These are phyloP conservation scores for Hippolais icterina DNA, from an alignment of 2,113 vertebrate genomes.

Conservation along the genomic window DNA sequence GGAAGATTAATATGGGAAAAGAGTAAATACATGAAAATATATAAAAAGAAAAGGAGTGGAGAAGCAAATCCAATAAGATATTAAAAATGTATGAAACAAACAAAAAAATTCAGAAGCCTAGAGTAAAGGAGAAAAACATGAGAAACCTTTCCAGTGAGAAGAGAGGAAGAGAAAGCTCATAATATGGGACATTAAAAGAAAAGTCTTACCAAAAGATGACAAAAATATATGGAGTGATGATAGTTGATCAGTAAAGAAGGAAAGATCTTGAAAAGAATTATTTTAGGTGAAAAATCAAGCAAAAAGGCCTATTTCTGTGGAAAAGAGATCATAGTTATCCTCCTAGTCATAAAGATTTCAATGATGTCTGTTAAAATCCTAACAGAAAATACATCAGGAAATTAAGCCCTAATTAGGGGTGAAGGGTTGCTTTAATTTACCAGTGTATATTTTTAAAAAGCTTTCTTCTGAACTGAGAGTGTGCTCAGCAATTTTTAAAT, in stretches of 20 bases:
- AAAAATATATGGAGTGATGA: rapidly evolving
- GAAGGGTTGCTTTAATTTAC: neutral
- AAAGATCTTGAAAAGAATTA: neutral
- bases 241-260: neutral
- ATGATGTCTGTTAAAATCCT: neutral
- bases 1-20: neutral
- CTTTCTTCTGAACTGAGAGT: neutral
- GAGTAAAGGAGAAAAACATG: neutral
- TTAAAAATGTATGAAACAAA: neutral
- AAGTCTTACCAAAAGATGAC: neutral
- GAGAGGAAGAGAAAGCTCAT: neutral
- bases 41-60: neutral
- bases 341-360: neutral
- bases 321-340: neutral
- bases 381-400: neutral
- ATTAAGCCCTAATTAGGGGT: neutral
- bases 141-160: neutral
- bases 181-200: neutral
- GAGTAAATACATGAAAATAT: neutral
- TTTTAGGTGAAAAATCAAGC: neutral
- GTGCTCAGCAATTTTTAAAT: neutral
- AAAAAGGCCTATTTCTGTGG: neutral
- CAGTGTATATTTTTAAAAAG: neutral
- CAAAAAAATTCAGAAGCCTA: neutral
- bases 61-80: neutral